These are phyloP conservation scores for Mormyrus lacerda DNA, from an alignment of 2,113 vertebrate species.

Conservation along the genomic window DNA sequence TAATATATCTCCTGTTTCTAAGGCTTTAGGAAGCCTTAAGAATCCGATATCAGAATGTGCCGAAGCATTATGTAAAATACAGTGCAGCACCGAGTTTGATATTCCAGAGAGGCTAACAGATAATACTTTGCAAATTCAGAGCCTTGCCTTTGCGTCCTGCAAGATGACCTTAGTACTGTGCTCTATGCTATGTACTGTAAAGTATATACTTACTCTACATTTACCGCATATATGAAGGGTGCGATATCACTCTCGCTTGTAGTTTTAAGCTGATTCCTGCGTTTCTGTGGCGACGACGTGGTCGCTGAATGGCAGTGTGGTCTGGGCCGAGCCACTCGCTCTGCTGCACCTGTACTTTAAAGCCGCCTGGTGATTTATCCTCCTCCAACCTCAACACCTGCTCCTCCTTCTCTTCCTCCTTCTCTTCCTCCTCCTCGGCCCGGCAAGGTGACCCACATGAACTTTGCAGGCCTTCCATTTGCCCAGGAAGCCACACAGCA, in stretches of 20 bases:
- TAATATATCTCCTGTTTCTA: not conserved
- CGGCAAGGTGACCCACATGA: not conserved
- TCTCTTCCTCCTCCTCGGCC: not conserved
- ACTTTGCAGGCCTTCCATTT: not conserved
- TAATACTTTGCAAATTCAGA: not conserved
- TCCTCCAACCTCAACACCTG: not conserved
- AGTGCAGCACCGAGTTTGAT: not conserved
- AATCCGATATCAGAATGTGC: not conserved
- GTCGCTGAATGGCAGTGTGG: not conserved
- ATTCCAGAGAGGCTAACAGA: not conserved
- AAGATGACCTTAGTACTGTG: not conserved
- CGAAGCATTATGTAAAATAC: not conserved
- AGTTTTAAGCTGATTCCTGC: not conserved
- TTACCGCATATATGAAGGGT: not conserved
- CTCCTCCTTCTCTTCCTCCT: not conserved
- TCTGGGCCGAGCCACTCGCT: not conserved
- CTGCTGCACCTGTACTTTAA: not conserved
- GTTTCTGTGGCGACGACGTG: not conserved
- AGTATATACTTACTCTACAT: not conserved
- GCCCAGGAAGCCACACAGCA: not conserved
- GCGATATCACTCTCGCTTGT: not conserved
- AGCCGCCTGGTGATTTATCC: not conserved
- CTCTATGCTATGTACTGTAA: not conserved
- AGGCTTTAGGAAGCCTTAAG: not conserved
- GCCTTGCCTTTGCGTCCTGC: not conserved